A percentile compares a stretch with the other conserved stretches of the same genome.
Conservation (phyloP, 2,888 invertebrate species). For the Shargacucullia verbasci region DNA sequence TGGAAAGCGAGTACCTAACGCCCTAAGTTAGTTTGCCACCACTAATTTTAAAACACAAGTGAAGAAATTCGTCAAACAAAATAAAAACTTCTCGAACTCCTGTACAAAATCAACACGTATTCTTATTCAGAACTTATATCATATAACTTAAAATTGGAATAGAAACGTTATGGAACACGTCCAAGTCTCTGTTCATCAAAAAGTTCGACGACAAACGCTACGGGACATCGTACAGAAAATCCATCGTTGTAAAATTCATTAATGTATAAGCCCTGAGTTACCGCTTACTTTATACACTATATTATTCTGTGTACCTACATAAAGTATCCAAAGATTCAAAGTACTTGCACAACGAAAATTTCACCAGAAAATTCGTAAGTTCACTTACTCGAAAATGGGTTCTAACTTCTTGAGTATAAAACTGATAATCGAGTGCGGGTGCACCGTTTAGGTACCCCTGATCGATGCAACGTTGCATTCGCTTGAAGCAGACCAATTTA, state of each 20-base stretch:
- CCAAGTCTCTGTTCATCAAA: conserved; percentile 33
- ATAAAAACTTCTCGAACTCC: background rate
- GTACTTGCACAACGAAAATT: conserved; percentile 73
- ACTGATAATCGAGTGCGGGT: conserved; percentile 47
- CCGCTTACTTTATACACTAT: conserved; percentile 66
- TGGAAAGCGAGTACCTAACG: too few relatives aligned
- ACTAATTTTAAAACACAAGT: background rate
- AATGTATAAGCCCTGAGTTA: conserved; percentile 64
- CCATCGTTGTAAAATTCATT: conserved; percentile 70
- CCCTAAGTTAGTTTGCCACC: too few relatives aligned
- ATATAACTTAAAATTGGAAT: conserved; percentile 36
- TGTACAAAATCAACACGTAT: conserved; percentile 24
- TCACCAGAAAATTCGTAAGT: conserved; percentile 61
- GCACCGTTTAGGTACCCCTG: conserved; percentile 49
- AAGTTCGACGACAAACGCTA: conserved; percentile 34
- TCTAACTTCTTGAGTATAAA: conserved; percentile 41
- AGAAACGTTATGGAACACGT: conserved; percentile 22
- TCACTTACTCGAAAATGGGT: conserved; percentile 49
- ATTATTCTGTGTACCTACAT: conserved; percentile 71
- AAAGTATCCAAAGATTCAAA: conserved; percentile 76
- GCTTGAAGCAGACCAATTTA: conserved; percentile 78
- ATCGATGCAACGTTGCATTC: conserved; percentile 77
- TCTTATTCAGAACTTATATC: conserved; percentile 20
- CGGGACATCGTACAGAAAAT: conserved; percentile 47
- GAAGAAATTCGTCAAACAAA: background rate